Base-by-base conservation (phyloP, 2,888 invertebrate genomes). In the Drosophila fulvimacula region DNA sequence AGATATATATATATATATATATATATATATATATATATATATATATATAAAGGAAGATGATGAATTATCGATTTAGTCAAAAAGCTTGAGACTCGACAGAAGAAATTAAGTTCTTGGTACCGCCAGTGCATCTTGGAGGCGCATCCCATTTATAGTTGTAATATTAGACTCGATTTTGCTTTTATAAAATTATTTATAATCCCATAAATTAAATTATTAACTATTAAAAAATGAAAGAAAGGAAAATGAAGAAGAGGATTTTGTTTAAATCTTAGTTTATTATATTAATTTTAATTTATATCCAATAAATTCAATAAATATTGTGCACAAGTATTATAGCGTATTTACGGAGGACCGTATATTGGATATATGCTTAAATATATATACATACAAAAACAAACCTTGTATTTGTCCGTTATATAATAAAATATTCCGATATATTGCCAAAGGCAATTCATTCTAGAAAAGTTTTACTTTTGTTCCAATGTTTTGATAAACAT, bases 321-420 rank as follows among this genome's bases (percentile, higher is more conserved):
- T 34, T 58, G 57, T 64, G 53, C 56, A 53, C 39, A 51, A 59
- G 44, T 68, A 56, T 9, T 42, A 11, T 30, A 30, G 17, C n/a
- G 2, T 24, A 24, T n/a, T n/a, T 17, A 19, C 27, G 39, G 19
- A 15, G 7, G 1, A 1, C 17, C 17, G 53, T 27, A 30, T 7
- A 27, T 17, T 15, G 13, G 24, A 11, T n/a, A 27, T n/a, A 38
- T 13, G 5, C 9, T n/a, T 13, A 21, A 4, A 48, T 30, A 30
- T 17, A 32, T 32, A 13, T 17, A 5, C 15, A 44, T 27, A 30
- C 2, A 48, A 11, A n/a, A 30, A 4, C 2, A 30, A 17, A 5
- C 0, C 3, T n/a, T 7, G 1, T 13, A 27, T 27, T 46, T 24
- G 15, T 44, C 44, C 7, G 15, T 9, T n/a, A 10, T 24, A n/a